Evolutionary conservation across 1,140 invertebrate species (phyloP).

Genomic region (Copidosoma floridanum): DNA sequence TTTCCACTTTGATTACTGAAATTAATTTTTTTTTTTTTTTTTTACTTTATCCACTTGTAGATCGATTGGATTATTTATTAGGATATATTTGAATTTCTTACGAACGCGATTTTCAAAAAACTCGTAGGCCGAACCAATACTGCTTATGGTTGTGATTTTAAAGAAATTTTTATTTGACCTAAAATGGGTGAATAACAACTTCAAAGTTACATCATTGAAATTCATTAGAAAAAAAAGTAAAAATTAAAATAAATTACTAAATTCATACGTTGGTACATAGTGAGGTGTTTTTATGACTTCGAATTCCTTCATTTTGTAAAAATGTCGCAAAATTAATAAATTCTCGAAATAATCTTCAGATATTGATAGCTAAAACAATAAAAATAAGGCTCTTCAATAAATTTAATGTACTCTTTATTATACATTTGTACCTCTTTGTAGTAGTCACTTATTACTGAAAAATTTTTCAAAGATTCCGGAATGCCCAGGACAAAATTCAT

Average conservation of each 20-base stretch:
- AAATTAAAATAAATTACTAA: neutral
- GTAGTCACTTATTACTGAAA: neutral
- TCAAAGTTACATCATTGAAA: too few relatives aligned
- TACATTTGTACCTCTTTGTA: conserved; percentile 5
- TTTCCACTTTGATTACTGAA: conserved; percentile 8
- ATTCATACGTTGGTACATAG: neutral
- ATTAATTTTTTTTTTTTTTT: neutral
- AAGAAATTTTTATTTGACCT: conserved; percentile 1
- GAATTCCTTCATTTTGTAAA: conserved; percentile 8
- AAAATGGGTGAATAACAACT: too few relatives aligned
- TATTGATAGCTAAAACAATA: neutral
- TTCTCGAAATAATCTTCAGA: conserved; percentile 5
- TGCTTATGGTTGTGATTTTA: conserved; percentile 9
- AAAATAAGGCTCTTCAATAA: too few relatives aligned
- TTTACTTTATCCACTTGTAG: too few relatives aligned
- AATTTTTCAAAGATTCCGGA: neutral
- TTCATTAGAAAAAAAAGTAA: too few relatives aligned
- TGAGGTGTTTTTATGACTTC: neutral
- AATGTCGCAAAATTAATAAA: neutral
- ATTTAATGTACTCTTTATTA: too few relatives aligned
- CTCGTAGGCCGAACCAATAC: conserved; percentile 9
- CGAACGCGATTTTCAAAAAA: conserved; percentile 19
- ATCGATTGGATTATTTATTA: too few relatives aligned
- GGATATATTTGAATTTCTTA: neutral
- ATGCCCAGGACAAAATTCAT: conserved; percentile 9